Percentiles rank a stretch among this genome's conserved stretches.
Conservation (phyloP, 2,113 vertebrate genomes). For the Triplophysa rosa region DNA sequence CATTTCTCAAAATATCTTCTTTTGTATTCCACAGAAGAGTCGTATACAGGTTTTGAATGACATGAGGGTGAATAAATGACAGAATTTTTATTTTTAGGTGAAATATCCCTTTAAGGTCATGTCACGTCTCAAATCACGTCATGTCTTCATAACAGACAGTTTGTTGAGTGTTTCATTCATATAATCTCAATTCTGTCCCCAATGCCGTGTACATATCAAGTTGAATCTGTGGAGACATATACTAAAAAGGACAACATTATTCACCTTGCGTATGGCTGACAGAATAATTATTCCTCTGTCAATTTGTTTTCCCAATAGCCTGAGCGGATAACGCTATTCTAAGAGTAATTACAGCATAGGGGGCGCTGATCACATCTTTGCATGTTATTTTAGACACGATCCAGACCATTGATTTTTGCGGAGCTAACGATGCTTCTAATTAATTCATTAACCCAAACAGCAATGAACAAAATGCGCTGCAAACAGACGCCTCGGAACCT, state of each 20-base stretch:
- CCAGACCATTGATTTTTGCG: constrained; percentile 46
- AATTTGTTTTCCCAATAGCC: constrained; percentile 36
- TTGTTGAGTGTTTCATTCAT: too few relatives aligned
- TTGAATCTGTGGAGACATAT: too few relatives aligned
- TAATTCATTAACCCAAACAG: constrained; percentile 46
- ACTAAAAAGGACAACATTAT: neutral
- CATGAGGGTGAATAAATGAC: too few relatives aligned
- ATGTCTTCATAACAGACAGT: too few relatives aligned
- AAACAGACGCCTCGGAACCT: constrained; percentile 32
- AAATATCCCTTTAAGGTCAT: too few relatives aligned
- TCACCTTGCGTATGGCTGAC: neutral
- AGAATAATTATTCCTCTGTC: neutral
- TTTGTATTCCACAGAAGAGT: too few relatives aligned
- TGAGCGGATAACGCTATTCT: constrained; percentile 11
- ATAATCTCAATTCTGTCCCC: too few relatives aligned
- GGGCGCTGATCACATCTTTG: constrained; percentile 45
- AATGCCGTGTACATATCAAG: too few relatives aligned
- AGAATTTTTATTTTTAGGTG: too few relatives aligned
- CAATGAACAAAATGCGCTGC: constrained; percentile 13
- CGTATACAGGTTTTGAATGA: too few relatives aligned
- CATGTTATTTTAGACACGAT: constrained; percentile 44
- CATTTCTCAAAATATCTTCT: too few relatives aligned
- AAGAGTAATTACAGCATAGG: constrained; percentile 43
- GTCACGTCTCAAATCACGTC: too few relatives aligned
- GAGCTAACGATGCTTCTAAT: constrained; percentile 49